These are phyloP conservation scores for Etia nguti DNA, from an alignment of 2,113 vertebrate genomes.

Conservation along the genomic window DNA sequence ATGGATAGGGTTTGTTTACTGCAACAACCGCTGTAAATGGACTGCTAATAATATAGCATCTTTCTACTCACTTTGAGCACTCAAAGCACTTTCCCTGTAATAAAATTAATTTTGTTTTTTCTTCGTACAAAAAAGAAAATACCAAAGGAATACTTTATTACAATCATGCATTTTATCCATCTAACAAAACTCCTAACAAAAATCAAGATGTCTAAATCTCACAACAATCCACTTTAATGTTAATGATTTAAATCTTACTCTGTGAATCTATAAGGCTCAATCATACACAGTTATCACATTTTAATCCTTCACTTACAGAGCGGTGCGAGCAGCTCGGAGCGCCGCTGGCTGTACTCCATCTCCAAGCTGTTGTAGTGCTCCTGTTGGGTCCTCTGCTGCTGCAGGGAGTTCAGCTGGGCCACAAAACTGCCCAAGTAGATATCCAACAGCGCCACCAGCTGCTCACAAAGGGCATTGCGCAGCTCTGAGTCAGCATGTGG, in stretches of 20 bases:
- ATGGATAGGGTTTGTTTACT: not conserved
- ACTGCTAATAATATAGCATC: not conserved
- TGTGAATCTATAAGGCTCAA: not conserved
- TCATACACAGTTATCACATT: not conserved
- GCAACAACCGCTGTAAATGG: accelerated
- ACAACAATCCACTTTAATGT: accelerated
- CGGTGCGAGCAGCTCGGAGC: slow-evolving; percentile 82
- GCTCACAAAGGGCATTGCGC: slow-evolving; percentile 81
- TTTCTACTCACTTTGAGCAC: not conserved
- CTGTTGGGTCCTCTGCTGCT: slow-evolving; percentile 70
- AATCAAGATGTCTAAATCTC: accelerated
- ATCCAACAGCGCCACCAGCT: slow-evolving; percentile 87
- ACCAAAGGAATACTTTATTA: not conserved
- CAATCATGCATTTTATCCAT: not conserved
- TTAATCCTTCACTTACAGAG: slow-evolving; percentile 76
- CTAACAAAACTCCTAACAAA: not conserved
- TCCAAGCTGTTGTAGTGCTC: slow-evolving; percentile 85
- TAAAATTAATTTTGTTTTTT: too few relatives aligned
- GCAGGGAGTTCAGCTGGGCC: slow-evolving; percentile 85
- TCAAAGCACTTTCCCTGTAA: not conserved
- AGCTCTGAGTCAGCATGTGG: slow-evolving; percentile 85
- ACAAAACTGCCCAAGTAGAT: slow-evolving; percentile 84
- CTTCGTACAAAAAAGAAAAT: not conserved
- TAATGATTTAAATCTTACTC: accelerated
- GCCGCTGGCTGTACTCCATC: slow-evolving; percentile 86